These are phyloP conservation scores for Epizoanthus fatuus DNA, from an alignment of 92 coral and sea anemone species.

Conservation along the genomic window DNA sequence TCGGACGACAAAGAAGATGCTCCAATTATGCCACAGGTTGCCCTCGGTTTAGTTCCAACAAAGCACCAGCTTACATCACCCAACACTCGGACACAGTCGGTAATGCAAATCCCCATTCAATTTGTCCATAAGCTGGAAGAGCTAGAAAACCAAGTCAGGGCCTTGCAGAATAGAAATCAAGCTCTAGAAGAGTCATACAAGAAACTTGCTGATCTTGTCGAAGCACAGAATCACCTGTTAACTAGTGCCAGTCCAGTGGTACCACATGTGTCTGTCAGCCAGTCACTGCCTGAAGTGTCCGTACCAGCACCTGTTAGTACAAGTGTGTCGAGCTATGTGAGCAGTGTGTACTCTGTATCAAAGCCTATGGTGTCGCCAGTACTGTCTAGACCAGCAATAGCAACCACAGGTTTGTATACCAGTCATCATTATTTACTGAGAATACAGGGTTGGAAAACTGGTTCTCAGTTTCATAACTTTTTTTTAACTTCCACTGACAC, in stretches of 20 bases:
- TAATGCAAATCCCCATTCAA: constrained; percentile 56
- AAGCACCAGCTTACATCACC: constrained; percentile 59
- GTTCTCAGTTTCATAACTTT: not conserved
- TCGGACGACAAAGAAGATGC: constrained; percentile 60
- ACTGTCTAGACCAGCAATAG: constrained; percentile 28
- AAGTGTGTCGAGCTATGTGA: not conserved
- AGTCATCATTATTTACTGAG: no score
- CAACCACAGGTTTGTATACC: constrained; percentile 5
- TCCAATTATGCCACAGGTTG: constrained; percentile 79
- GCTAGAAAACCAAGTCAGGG: constrained; percentile 81
- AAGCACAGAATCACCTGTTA: constrained; percentile 96
- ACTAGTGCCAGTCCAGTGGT: constrained; percentile 89
- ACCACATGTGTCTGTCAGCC: constrained; percentile 68
- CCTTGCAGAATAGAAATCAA: constrained; percentile 89
- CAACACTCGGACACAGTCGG: constrained; percentile 44
- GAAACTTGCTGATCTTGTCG: constrained; percentile 92
- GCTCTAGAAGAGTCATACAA: constrained; percentile 93
- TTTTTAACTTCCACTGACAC: not conserved
- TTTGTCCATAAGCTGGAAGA: constrained; percentile 82
- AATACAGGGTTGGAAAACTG: not conserved
- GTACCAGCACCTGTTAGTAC: not conserved
- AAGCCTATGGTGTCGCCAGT: constrained; percentile 34
- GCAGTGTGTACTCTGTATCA: constrained; percentile 9
- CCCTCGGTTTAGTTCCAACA: constrained; percentile 87
- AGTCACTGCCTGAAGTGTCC: constrained; percentile 11